Evolutionary conservation across 2,888 invertebrate species (phyloP), one percentile per base, ranked within the genome.

Genomic region (Poecilobothrus nobilitatus): DNA sequence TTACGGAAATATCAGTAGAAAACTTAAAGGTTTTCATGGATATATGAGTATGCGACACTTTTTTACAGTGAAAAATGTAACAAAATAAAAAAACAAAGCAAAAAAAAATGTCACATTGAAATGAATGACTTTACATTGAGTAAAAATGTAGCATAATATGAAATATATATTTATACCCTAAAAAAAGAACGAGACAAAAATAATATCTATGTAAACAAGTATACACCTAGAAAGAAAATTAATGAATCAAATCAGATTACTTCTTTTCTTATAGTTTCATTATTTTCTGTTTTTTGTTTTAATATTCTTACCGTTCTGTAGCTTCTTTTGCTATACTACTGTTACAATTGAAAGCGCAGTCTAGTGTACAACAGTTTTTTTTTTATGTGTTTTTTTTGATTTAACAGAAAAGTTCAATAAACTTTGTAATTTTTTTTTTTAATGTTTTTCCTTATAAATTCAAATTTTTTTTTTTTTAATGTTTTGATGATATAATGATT

Each of bases 1-100:
- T 18, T 53, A 53, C 53, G 18, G 53, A 53, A 53, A 53, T 53
- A 53, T 15, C 53, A 53, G 53, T 53, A 53, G 53, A 18, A 53
- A 53, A 53, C 53, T 53, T 53, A 53, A 53, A 53, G 53, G 53
- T 53, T 53, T 53, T 53, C 53, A 53, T 53, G 53, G 18, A 53
- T 53, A 53, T 53, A 53, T 41, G 41, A 41, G 41, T 41, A 41
- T 53, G 53, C 53, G 12, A 53, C 53, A 53, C 18, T 18, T 53
- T 12, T 12, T 8, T 12, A 41, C 15, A 41, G 15, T 15, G 41
- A 8, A 9, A 41, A 41, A 9, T 12, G 7, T 2, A 53, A 1
- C 15, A 53, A 53, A n/a, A n/a, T n/a, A n/a, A n/a, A n/a, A n/a
- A n/a, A n/a, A n/a, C n/a, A n/a, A n/a, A n/a, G n/a, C n/a, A n/a